Conservation (phyloP, 1,140 invertebrate species). For the Zelostemma sp. region DNA sequence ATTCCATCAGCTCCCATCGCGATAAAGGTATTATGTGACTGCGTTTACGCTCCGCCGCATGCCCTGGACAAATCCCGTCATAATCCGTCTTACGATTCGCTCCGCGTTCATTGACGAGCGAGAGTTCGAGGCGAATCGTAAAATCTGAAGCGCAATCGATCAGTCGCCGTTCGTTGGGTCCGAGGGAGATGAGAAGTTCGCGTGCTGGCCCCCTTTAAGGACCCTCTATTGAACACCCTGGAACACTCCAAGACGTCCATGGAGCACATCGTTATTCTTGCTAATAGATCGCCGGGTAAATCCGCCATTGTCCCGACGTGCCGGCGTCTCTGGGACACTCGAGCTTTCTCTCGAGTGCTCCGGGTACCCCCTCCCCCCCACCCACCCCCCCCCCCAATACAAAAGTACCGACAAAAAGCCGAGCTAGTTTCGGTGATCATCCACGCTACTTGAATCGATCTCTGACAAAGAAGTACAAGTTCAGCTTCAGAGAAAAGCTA, state of each 20-base stretch:
- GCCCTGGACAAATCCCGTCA: constrained; percentile 6
- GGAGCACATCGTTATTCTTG: constrained; percentile 58
- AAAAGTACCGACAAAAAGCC: constrained; percentile 46
- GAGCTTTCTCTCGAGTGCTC: constrained; percentile 16
- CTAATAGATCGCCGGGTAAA: constrained; percentile 62
- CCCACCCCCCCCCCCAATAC: constrained; percentile 2
- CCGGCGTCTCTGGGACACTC: constrained; percentile 26
- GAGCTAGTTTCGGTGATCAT: constrained; percentile 12
- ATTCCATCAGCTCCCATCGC: constrained; percentile 5
- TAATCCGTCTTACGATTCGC: constrained; percentile 7
- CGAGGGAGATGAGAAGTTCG: constrained; percentile 13
- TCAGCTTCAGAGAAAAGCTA: constrained; percentile 12
- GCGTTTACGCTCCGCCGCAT: neutral
- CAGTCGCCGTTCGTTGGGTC: constrained; percentile 7
- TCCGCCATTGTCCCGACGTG: constrained; percentile 36
- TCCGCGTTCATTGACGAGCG: neutral
- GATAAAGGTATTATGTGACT: constrained; percentile 16
- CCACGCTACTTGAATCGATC: constrained; percentile 37
- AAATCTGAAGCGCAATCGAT: constrained; percentile 40
- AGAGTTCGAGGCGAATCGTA: constrained; percentile 7
- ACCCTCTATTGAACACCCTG: neutral
- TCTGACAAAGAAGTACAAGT: constrained; percentile 36
- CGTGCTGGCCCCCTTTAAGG: constrained; percentile 17
- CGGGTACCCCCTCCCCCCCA: constrained; percentile 35
- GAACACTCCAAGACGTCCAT: neutral